Percentiles rank a stretch among this genome's conserved stretches.
phyloP scores from a whole-genome alignment of 2,113 vertebrate genomes.

The Oryzias melastigma region DNA sequence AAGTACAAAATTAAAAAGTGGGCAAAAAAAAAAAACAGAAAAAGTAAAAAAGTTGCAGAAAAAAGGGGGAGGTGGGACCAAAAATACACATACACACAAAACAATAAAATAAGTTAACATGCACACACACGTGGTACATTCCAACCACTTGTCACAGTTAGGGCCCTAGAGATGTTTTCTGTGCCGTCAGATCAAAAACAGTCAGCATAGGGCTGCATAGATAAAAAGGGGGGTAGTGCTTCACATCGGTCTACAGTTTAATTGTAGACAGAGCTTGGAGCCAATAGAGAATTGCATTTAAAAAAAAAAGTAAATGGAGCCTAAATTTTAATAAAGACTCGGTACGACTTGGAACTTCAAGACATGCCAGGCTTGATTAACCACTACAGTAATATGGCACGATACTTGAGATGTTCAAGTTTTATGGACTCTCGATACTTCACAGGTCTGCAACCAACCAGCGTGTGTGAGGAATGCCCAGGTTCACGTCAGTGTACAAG shows the following conservation, averaged over 20 bases:
- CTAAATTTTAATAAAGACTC: slow-evolving; percentile 22
- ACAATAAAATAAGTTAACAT: slow-evolving; percentile 34
- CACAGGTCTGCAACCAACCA: slow-evolving; percentile 13
- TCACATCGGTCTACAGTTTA: slow-evolving; percentile 43
- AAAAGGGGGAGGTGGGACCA: slow-evolving; percentile 44
- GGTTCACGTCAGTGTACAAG: slow-evolving; percentile 13
- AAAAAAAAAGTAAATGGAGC: slow-evolving; percentile 26
- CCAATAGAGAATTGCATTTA: slow-evolving; percentile 33
- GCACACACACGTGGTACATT: slow-evolving; percentile 66
- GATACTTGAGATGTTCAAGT: slow-evolving; percentile 31
- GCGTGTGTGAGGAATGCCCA: slow-evolving; percentile 18
- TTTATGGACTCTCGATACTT: slow-evolving; percentile 13
- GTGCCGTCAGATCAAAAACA: slow-evolving; percentile 67
- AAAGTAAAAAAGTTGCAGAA: slow-evolving; percentile 33
- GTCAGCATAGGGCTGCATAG: slow-evolving; percentile 70
- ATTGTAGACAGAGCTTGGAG: slow-evolving; percentile 30
- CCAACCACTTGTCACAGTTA: slow-evolving; percentile 85
- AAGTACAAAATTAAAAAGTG: slow-evolving; percentile 20
- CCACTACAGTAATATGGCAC: slow-evolving; percentile 53
- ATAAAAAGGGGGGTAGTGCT: slow-evolving; percentile 68
- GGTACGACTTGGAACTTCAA: slow-evolving; percentile 13
- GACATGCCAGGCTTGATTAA: slow-evolving; percentile 26
- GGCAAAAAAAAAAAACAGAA: slow-evolving; percentile 44
- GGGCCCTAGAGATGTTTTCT: slow-evolving; percentile 76
- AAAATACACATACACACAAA: slow-evolving; percentile 73